phyloP scores from a whole-genome alignment of 2,888 invertebrate genomes.

The Cryptus viduatorius region DNA sequence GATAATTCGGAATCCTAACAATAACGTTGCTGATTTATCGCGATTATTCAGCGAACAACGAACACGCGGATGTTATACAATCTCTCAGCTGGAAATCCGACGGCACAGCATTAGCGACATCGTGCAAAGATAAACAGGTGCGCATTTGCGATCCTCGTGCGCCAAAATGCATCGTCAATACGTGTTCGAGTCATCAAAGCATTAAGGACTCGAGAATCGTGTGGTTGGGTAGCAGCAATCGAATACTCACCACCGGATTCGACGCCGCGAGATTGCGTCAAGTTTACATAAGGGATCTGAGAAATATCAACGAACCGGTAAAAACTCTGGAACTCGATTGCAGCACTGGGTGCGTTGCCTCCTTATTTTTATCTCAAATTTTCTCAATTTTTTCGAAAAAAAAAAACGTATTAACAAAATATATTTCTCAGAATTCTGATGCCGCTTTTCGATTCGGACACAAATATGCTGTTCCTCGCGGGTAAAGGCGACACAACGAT shows the following conservation, averaged over 20 bases:
- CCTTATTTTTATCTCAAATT: not conserved
- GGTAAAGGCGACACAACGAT: conserved; percentile 98
- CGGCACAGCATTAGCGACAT: conserved; percentile 92
- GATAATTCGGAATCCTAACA: too few relatives aligned
- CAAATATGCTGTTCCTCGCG: conserved; percentile 97
- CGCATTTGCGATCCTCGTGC: conserved; percentile 93
- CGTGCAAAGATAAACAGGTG: conserved; percentile 96
- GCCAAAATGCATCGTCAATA: conserved; percentile 85
- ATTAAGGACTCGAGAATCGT: conserved; percentile 96
- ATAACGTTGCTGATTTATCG: too few relatives aligned
- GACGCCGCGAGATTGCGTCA: conserved; percentile 94
- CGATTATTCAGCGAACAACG: conserved; percentile 87
- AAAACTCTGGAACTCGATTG: conserved; percentile 93
- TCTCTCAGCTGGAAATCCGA: conserved; percentile 96
- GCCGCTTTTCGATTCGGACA: conserved; percentile 97
- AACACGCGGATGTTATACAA: conserved; percentile 95
- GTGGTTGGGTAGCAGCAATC: conserved; percentile 94
- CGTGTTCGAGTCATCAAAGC: conserved; percentile 93
- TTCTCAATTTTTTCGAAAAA: conserved; percentile 1
- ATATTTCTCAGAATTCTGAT: conserved; percentile 89
- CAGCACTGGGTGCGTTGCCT: conserved; percentile 89
- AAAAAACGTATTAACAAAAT: conserved; percentile 10
- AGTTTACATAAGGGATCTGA: conserved; percentile 94
- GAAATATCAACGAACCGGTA: conserved; percentile 92
- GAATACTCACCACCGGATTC: conserved; percentile 96